A percentile compares a stretch with the other conserved stretches of the same genome.
Conservation (phyloP, 2,797 vertebrate genomes). For the Otus scops region DNA sequence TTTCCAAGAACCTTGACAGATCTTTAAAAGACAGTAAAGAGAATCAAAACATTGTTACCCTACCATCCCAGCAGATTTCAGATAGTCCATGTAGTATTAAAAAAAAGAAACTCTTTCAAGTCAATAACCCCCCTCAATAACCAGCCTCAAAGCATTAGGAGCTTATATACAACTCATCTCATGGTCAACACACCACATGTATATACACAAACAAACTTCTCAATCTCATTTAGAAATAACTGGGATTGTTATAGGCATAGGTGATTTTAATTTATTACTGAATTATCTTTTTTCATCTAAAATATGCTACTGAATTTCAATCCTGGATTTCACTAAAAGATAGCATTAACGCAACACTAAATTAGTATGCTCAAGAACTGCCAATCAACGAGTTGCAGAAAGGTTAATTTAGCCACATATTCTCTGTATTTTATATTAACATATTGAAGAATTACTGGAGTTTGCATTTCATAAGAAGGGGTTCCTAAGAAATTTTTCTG, state of each 20-base stretch:
- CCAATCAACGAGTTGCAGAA: neutral
- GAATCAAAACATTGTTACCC: neutral
- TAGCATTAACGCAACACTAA: neutral
- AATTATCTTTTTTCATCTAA: neutral
- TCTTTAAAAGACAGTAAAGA: neutral
- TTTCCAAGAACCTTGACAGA: neutral
- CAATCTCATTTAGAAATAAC: neutral
- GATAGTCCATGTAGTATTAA: neutral
- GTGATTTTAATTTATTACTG: neutral
- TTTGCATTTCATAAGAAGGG: neutral
- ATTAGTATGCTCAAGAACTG: neutral
- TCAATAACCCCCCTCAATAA: neutral
- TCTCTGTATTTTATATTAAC: neutral
- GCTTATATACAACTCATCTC: neutral
- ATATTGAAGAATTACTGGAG: neutral
- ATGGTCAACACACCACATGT: accelerated
- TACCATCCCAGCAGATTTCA: neutral
- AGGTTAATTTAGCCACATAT: neutral
- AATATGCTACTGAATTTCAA: neutral
- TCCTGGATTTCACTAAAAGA: neutral
- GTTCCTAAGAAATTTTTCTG: neutral
- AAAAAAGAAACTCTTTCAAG: neutral
- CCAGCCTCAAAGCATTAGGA: neutral
- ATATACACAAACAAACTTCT: neutral
- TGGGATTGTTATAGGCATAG: neutral